These are phyloP conservation scores for Pseudochirops corinnae DNA, from an alignment of 2,797 vertebrate genomes.

Conservation along the genomic window DNA sequence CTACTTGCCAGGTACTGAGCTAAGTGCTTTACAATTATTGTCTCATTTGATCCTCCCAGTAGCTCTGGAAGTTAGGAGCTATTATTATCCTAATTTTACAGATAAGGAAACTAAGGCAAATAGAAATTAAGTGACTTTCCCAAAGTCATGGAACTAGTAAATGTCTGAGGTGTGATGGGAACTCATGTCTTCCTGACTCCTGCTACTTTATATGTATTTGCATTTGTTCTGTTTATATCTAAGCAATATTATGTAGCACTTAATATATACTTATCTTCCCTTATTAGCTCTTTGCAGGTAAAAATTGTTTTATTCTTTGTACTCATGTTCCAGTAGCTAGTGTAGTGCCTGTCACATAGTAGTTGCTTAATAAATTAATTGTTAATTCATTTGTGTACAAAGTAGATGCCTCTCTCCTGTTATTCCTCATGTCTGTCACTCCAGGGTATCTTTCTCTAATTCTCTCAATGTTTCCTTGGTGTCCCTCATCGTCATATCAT, in stretches of 20 bases:
- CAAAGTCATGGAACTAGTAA: neutral
- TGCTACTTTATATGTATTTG: neutral
- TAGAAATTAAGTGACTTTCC: neutral
- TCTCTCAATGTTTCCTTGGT: neutral
- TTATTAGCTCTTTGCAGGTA: neutral
- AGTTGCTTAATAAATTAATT: neutral
- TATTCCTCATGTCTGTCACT: no score
- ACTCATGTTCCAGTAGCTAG: neutral
- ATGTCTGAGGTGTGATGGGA: neutral
- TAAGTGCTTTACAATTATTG: neutral
- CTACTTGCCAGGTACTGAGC: no score
- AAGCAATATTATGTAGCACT: neutral
- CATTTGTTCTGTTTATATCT: neutral
- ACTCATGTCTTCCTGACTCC: neutral
- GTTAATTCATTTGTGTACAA: neutral
- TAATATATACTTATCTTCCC: neutral
- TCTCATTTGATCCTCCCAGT: neutral
- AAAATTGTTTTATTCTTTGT: neutral
- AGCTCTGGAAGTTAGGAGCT: neutral
- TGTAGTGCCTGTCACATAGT: neutral
- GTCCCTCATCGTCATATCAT: neutral
- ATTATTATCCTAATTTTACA: neutral
- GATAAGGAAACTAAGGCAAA: neutral
- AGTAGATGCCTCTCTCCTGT: neutral
- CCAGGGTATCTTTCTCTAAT: neutral